phyloP scores from a whole-genome alignment of 1,140 invertebrate species.

The Aplysia californica region DNA sequence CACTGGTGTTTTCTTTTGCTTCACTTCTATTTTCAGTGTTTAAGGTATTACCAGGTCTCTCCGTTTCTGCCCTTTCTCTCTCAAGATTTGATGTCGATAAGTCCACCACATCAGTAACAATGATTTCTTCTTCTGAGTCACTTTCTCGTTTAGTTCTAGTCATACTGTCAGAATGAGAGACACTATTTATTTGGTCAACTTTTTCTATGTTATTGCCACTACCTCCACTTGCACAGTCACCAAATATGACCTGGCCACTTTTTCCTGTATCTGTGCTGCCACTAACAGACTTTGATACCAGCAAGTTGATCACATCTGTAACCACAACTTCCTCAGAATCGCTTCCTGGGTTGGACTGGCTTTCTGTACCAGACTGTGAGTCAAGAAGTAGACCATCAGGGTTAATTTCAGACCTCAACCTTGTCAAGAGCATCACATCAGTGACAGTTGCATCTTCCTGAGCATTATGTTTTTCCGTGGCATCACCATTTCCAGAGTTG shows the following conservation, averaged over 20 bases:
- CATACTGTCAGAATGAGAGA: no score
- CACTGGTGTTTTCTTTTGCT: not conserved
- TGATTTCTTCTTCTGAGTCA: slow-evolving; percentile 2
- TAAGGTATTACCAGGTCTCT: not conserved
- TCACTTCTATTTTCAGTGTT: not conserved
- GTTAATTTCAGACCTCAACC: no score
- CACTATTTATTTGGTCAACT: no score
- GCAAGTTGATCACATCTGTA: not conserved
- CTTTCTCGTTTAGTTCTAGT: no score
- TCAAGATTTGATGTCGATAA: not conserved
- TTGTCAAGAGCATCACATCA: no score
- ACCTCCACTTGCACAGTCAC: no score
- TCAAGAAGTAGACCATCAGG: no score
- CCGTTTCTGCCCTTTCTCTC: not conserved
- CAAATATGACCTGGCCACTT: no score
- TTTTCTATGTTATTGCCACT: no score
- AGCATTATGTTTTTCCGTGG: not conserved
- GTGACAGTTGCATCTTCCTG: not conserved
- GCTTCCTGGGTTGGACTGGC: not conserved
- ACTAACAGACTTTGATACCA: not conserved
- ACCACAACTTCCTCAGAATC: not conserved
- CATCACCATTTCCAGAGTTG: no score
- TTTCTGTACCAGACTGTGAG: no score
- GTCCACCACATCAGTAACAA: not conserved
- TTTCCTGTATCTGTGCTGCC: no score